Conservation (phyloP, 2,888 invertebrate genomes). For the Cheiracanthium punctorium region DNA sequence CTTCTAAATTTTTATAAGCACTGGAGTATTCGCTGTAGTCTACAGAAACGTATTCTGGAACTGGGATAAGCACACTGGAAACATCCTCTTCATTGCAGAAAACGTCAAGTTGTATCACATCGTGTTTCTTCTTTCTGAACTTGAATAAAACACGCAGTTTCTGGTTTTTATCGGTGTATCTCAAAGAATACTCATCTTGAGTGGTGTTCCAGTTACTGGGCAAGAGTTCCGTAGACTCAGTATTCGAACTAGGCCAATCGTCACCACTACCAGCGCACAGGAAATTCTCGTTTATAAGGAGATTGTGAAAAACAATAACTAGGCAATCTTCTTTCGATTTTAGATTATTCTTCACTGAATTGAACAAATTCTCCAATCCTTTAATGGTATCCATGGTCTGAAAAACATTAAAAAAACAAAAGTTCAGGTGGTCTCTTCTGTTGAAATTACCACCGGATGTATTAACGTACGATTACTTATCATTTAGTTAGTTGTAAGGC, state of each 20-base stretch:
- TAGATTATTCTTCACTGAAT: slow-evolving; percentile 14
- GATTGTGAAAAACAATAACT: slow-evolving; percentile 39
- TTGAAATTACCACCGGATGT: too few species aligned
- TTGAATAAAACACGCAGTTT: slow-evolving; percentile 24
- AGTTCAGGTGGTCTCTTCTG: too few species aligned
- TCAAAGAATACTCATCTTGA: slow-evolving; percentile 42
- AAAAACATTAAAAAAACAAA: too few species aligned
- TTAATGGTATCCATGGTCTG: slow-evolving; percentile 41
- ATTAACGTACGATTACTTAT: too few species aligned
- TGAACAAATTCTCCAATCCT: slow-evolving; percentile 37
- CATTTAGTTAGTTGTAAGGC: too few species aligned
- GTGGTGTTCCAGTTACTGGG: slow-evolving; percentile 46
- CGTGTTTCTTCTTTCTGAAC: slow-evolving; percentile 17
- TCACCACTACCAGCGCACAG: slow-evolving; percentile 46
- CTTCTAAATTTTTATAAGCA: slow-evolving; percentile 24
- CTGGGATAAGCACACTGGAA: slow-evolving; percentile 23
- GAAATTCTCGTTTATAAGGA: slow-evolving; percentile 38
- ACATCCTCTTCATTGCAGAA: slow-evolving; percentile 25
- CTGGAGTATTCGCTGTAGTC: slow-evolving; percentile 17
- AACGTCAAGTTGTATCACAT: slow-evolving; percentile 28
- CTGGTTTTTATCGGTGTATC: slow-evolving; percentile 10
- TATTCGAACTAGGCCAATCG: neutral
- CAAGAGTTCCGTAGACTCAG: slow-evolving; percentile 11
- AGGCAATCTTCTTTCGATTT: slow-evolving; percentile 45
- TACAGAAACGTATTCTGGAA: slow-evolving; percentile 11